phyloP scores from a whole-genome alignment of 2,797 vertebrate genomes.

The Brachyalestes nurse region DNA sequence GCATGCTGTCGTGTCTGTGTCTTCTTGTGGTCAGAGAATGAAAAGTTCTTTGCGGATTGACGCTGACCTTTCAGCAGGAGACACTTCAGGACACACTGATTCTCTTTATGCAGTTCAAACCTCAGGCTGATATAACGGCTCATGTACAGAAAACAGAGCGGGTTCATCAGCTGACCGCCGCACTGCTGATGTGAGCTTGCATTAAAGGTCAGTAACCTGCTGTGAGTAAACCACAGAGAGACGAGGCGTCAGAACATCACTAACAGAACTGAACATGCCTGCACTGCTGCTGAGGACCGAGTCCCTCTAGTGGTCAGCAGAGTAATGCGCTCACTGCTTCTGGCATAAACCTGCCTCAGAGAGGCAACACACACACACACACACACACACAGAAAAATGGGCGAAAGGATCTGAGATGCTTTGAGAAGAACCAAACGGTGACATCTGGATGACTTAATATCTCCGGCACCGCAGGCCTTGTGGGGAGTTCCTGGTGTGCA shows the following conservation, averaged over 20 bases:
- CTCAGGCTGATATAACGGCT: neutral
- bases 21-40: neutral
- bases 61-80: neutral
- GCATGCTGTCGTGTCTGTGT: conserved; percentile 1
- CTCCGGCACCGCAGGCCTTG: too few relatives aligned
- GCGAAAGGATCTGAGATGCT: too few relatives aligned
- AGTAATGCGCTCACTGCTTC: neutral
- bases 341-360: neutral
- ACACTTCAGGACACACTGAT: neutral
- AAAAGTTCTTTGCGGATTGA: neutral
- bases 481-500: too few relatives aligned
- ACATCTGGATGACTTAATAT: too few relatives aligned
- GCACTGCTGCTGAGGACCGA: conserved; percentile 14
- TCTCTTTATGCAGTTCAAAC: neutral
- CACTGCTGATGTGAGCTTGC: neutral
- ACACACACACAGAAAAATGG: too few relatives aligned
- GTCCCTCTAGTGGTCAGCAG: conserved; percentile 48
- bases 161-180: neutral
- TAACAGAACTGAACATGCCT: neutral
- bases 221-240: neutral
- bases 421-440: too few relatives aligned
- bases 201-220: neutral
- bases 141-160: neutral
- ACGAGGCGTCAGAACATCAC: neutral
- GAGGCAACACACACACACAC: too few relatives aligned